Percentiles rank a stretch among this genome's conserved stretches.
Evolutionary conservation across 1,140 invertebrate genomes (phyloP).

Genomic region (Penaeus chinensis): DNA sequence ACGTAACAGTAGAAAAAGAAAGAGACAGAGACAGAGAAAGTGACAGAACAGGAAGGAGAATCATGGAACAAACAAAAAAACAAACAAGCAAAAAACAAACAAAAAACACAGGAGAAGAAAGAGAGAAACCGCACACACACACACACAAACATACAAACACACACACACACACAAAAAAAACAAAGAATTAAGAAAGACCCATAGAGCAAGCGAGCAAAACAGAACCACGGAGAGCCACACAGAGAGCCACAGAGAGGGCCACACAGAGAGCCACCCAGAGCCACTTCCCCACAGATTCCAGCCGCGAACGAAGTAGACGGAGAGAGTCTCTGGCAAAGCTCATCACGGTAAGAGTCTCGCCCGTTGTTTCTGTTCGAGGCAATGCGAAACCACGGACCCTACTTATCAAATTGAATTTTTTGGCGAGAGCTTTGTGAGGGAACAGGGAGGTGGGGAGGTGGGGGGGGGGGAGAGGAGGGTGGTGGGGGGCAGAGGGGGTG

Average conservation of each 20-base stretch:
- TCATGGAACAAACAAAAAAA: background rate
- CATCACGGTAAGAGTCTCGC: slow-evolving; percentile 35
- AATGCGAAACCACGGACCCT: slow-evolving; percentile 39
- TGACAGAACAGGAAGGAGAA: background rate
- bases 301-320: too few relatives aligned
- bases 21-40: background rate
- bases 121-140: too few relatives aligned
- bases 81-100: background rate
- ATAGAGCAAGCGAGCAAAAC: background rate
- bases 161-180: too few relatives aligned
- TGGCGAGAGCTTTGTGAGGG: background rate
- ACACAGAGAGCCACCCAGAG: too few relatives aligned
- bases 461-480: background rate
- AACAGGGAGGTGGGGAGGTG: background rate
- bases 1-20: background rate
- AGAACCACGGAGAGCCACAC: background rate
- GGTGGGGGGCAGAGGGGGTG: too few relatives aligned
- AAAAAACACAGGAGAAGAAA: background rate
- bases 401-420: slow-evolving; percentile 53
- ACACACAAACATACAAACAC: too few relatives aligned
- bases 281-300: too few relatives aligned
- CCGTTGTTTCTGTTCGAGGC: slow-evolving; percentile 44
- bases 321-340: background rate
- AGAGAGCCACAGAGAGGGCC: background rate
- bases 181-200: too few relatives aligned